These are phyloP conservation scores for Bombus waltoni DNA, from an alignment of 1,140 invertebrate species.

Conservation along the genomic window DNA sequence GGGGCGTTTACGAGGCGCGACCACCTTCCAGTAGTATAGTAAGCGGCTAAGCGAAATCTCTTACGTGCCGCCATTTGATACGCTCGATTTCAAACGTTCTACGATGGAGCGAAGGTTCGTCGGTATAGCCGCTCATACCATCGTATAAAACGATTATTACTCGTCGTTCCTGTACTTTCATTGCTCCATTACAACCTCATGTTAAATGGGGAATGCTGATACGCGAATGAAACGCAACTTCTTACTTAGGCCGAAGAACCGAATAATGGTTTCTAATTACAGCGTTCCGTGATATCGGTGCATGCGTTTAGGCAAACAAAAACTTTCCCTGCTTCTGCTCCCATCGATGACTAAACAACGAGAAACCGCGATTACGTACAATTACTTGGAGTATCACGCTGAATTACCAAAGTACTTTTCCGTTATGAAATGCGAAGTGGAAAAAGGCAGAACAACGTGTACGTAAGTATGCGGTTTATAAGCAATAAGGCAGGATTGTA, in stretches of 20 bases:
- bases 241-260: not conserved
- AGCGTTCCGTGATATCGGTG: not conserved
- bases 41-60: conserved; percentile 54
- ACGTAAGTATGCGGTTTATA: not conserved
- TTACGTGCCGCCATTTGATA: conserved; percentile 59
- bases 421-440: not conserved
- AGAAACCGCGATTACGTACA: not conserved
- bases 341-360: too few relatives aligned
- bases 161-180: conserved; percentile 28
- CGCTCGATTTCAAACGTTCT: conserved; percentile 59
- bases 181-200: conserved; percentile 7
- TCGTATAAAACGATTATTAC: conserved; percentile 42
- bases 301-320: too few relatives aligned
- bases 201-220: conserved; percentile 10
- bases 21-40: not conserved
- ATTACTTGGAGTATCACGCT: not conserved
- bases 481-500: not conserved
- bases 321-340: too few relatives aligned
- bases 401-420: not conserved
- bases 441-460: not conserved
- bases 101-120: conserved; percentile 6
- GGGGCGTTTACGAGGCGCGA: conserved; percentile 35
- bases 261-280: not conserved
- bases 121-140: not conserved
- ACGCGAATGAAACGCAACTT: not conserved